Base-by-base conservation (phyloP, 2,113 vertebrate genomes). In the Tylochromis polylepis region DNA sequence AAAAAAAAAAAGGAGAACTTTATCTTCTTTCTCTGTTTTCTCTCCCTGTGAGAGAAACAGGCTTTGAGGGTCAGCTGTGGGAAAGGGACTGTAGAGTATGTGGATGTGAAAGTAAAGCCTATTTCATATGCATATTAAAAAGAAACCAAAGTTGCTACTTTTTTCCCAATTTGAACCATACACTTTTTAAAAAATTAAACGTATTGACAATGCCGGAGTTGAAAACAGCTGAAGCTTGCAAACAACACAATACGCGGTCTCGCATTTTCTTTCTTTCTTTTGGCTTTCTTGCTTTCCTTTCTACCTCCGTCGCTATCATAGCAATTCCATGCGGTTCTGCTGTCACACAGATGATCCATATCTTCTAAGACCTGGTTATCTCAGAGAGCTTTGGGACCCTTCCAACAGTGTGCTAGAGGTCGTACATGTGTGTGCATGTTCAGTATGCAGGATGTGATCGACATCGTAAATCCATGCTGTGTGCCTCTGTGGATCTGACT, bases 391-490 rank as follows among this genome's bases (percentile, higher is more conserved):
- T 77, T 53, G 72, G 72, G 72, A 77, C 46, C 46, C 46, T 53
- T 5, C 24, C 29, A 78, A 79, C 36, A 43, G 49, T 31, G 15
- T 84, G 59, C 87, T 70, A 56, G 55, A 51, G 49, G 55, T 81
- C 12, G 2, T 29, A 18, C 22, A 16, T 79, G 62, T 7, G 8
- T 65, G 31, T 49, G 53, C 27, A 41, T 83, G 34, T 81, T 93
- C 91, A 89, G 89, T 60, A 93, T 93, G 58, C 90, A 89, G 89
- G 86, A 88, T 84, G 83, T 72, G 56, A n/a, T 77, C 3, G 31
- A 77, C 46, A 16, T 70, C 16, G 18, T 38, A 91, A 93, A 93
- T 91, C 89, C 84, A 89, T 86, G 77, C 51, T 6, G n/a, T 1
- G 58, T 67, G 49, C 77, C 89, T 82, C 79, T 82, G 77, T 82